A percentile compares a stretch with the other conserved stretches of the same genome.
phyloP scores from a whole-genome alignment of 2,797 vertebrate genomes.

The Sebastes steindachneri region DNA sequence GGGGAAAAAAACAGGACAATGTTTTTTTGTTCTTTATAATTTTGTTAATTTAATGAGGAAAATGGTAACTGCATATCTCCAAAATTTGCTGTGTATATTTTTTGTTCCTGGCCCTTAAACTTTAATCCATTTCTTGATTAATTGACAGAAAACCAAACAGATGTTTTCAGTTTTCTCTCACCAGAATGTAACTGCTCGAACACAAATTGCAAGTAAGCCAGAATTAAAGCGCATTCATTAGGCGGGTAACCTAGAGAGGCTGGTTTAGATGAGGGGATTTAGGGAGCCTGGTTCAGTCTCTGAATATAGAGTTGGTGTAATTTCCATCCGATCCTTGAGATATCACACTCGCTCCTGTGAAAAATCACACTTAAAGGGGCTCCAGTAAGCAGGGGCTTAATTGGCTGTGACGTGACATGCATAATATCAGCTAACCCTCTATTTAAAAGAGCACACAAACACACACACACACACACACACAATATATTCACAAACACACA shows the following conservation, averaged over 20 bases:
- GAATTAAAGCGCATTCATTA: constrained; percentile 3
- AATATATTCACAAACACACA: background rate
- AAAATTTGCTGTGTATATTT: background rate
- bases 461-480: background rate
- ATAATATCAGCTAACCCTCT: constrained; percentile 58
- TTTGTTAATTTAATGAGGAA: background rate
- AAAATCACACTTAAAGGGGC: constrained; percentile 81
- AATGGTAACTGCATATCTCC: background rate
- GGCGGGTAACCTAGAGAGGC: constrained; percentile 10
- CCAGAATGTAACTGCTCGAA: background rate
- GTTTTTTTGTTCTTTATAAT: background rate
- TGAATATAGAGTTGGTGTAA: constrained; percentile 74
- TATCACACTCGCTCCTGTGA: constrained; percentile 83
- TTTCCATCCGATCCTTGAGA: constrained; percentile 76
- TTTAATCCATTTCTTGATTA: background rate
- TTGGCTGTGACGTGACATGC: constrained; percentile 75
- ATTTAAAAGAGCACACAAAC: constrained; percentile 30
- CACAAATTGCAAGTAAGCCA: background rate
- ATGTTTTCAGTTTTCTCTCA: background rate
- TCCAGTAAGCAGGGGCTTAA: constrained; percentile 77
- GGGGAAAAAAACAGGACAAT: too few relatives aligned
- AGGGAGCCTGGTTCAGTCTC: constrained; percentile 38
- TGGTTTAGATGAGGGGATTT: constrained; percentile 30
- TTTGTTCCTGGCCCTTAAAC: background rate
- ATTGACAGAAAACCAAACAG: background rate